Evolutionary conservation across 2,113 vertebrate genomes (phyloP), one percentile per base, ranked within the genome.

Genomic region (Glaucomys volans): DNA sequence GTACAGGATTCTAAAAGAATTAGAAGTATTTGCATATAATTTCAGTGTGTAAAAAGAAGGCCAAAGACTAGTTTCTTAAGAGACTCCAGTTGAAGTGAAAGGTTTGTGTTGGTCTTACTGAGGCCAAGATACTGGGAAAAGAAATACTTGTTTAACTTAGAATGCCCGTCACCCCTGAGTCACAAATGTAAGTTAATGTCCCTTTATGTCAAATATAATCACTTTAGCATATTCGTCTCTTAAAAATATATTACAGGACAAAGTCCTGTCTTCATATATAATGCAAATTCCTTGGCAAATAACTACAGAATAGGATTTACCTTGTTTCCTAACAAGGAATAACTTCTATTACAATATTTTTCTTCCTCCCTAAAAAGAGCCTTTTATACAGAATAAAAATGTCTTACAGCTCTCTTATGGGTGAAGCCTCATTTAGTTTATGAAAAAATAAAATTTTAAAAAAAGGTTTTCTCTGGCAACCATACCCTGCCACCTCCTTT

Each of bases 211-310:
- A 87, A 44, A 62, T 3, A 4, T 62, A 76, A 57, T 82, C 17
- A 42, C 14, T 76, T 52, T 83, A 47, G 10, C 30, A 69, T 82
- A 52, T 64, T 80, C 37, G 44, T 37, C 16, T 91, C 82, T 76
- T 87, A 40, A 76, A 94, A 94, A 91, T 91, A 62, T 76, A 81
- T 87, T 67, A n/a, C 67, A 74, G 5, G 69, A 40, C 26, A 80
- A 76, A 92, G 32, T 59, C 40, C 42, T 72, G 35, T 62, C n/a
- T 30, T 95, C 59, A 77, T 22, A 54, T 47, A 59, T 2, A 83
- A 17, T 30, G 35, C 32, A 76, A 14, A 47, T 64, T 28, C 32
- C 66, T 81, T 95, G 16, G 28, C 64, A 87, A 79, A 86, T 81
- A 37, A 47, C 12, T 59, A 32, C 42, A 44, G 44, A 52, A 76